Conservation (phyloP, 2,797 vertebrate species). For the Rhadinocentrus ornatus region DNA sequence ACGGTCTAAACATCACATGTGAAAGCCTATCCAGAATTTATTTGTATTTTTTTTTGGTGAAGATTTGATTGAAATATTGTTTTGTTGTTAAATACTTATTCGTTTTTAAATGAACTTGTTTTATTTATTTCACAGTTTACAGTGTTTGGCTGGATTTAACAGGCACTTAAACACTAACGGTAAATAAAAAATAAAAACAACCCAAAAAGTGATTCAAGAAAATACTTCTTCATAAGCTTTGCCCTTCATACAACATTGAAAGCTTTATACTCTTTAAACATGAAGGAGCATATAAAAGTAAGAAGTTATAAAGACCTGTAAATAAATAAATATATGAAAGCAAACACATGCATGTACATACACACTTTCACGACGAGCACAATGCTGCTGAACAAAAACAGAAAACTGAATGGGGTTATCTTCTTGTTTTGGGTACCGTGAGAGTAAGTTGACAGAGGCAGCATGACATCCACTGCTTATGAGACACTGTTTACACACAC, state of each 20-base stretch:
- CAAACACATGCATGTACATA: conserved; percentile 8
- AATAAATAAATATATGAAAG: conserved; percentile 16
- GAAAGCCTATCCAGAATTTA: neutral
- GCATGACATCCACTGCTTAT: conserved; percentile 69
- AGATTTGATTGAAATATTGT: neutral
- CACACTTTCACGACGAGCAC: conserved; percentile 2
- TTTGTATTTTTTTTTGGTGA: conserved; percentile 2
- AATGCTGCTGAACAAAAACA: conserved; percentile 15
- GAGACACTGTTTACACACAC: conserved; percentile 72
- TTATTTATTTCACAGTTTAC: conserved; percentile 1
- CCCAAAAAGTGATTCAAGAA: neutral
- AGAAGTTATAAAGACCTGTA: neutral
- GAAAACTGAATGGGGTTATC: conserved; percentile 48
- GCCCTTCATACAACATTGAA: neutral
- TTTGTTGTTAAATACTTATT: neutral
- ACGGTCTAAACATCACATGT: conserved; percentile 10
- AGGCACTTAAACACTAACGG: neutral
- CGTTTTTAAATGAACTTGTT: neutral
- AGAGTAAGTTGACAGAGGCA: conserved; percentile 63
- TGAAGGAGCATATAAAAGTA: conserved; percentile 3
- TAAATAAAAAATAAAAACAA: conserved; percentile 9
- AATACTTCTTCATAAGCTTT: conserved; percentile 1
- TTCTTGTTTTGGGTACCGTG: conserved; percentile 11
- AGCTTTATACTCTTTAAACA: neutral
- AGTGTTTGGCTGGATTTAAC: conserved; percentile 3